Conservation (phyloP, 2,888 invertebrate genomes). For the Mythimna pallens region DNA sequence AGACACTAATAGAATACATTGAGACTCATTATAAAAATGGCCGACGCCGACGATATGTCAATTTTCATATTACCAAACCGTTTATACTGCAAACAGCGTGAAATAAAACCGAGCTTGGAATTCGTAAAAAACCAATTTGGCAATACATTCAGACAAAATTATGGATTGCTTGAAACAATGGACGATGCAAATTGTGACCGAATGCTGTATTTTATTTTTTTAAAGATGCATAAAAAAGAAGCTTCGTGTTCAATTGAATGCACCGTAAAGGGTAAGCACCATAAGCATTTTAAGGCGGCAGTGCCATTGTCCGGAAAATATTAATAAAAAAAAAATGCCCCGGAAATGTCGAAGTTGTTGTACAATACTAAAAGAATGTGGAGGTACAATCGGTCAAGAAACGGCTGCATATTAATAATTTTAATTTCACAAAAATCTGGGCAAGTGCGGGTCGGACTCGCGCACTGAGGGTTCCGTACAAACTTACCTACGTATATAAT, state of each 20-base stretch:
- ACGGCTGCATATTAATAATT: conserved; percentile 13
- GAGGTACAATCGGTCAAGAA: conserved; percentile 32
- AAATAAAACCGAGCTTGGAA: conserved; percentile 71
- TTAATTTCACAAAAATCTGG: neutral
- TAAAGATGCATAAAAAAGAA: conserved; percentile 78
- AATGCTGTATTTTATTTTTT: conserved; percentile 79
- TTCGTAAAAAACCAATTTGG: conserved; percentile 75
- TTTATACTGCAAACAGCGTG: conserved; percentile 31
- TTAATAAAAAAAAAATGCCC: conserved; percentile 75
- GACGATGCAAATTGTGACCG: conserved; percentile 85
- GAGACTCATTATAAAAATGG: conserved; percentile 28
- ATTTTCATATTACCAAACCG: conserved; percentile 49
- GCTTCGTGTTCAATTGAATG: conserved; percentile 78
- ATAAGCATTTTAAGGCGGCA: conserved; percentile 77
- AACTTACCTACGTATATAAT: no score
- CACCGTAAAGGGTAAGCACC: conserved; percentile 77
- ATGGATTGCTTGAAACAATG: conserved; percentile 85
- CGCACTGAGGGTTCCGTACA: no score
- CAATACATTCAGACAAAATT: conserved; percentile 81
- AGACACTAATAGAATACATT: conserved; percentile 7
- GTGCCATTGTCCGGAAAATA: conserved; percentile 78
- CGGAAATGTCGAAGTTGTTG: conserved; percentile 73
- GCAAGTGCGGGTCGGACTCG: no score
- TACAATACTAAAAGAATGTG: conserved; percentile 53
- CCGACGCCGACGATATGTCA: conserved; percentile 20